Conservation (phyloP, 2,797 vertebrate species). For the Pangasius larnaudii region DNA sequence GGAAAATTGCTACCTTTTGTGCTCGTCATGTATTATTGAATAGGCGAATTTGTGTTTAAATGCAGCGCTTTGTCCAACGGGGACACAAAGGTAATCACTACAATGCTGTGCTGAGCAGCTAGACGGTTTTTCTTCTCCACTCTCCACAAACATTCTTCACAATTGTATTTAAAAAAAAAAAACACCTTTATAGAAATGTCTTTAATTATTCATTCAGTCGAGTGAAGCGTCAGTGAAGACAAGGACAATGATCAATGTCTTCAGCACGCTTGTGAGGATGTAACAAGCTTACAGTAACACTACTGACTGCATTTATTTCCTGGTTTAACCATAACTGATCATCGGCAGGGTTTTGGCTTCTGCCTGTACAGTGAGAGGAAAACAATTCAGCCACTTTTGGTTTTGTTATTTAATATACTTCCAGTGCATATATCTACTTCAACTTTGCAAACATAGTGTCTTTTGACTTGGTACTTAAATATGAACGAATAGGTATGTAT, state of each 20-base stretch:
- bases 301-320: neutral
- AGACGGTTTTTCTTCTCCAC: neutral
- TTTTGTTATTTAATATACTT: too few species aligned
- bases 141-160: neutral
- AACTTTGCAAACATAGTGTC: too few species aligned
- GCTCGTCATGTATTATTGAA: constrained; percentile 15
- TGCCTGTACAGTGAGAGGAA: too few species aligned
- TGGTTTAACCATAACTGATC: neutral
- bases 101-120: too few species aligned
- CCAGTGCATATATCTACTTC: too few species aligned
- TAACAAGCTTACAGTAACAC: neutral
- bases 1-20: constrained; percentile 21
- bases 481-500: too few species aligned
- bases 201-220: neutral
- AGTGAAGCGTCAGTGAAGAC: neutral
- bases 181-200: neutral
- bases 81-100: neutral
- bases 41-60: neutral
- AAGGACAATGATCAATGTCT: neutral
- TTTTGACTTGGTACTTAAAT: too few species aligned
- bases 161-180: neutral
- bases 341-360: too few species aligned
- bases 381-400: too few species aligned
- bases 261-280: neutral
- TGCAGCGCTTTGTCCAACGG: neutral